Conservation (phyloP, 2,113 vertebrate species). For the Salvator merianae region DNA sequence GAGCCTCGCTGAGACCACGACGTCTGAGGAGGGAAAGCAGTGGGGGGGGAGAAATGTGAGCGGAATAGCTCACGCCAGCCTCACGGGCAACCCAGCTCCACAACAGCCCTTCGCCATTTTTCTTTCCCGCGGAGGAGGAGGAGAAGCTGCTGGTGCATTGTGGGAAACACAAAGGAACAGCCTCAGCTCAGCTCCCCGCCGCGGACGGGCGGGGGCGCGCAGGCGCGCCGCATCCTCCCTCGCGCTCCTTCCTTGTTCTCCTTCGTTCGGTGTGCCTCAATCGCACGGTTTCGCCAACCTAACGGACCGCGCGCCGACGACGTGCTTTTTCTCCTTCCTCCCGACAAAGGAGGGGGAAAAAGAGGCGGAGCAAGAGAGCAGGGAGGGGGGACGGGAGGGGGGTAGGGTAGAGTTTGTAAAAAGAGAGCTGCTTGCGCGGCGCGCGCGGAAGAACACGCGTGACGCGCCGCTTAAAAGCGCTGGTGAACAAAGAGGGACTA, state of each 20-base stretch:
- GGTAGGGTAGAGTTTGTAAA: too few species aligned
- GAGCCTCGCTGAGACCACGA: neutral
- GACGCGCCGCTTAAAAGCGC: accelerated
- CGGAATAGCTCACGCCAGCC: constrained; percentile 31
- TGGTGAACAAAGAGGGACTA: constrained; percentile 63
- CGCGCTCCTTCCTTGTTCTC: neutral
- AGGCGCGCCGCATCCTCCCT: neutral
- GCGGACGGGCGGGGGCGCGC: neutral
- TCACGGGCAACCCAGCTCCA: constrained; percentile 49
- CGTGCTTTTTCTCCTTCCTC: constrained; percentile 8
- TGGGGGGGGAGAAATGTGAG: neutral
- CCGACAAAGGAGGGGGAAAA: neutral
- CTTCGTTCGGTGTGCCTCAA: too few species aligned
- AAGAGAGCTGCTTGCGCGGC: too few species aligned
- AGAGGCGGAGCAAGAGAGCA: neutral
- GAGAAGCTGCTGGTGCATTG: constrained; percentile 76
- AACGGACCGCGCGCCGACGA: too few species aligned
- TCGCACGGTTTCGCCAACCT: too few species aligned
- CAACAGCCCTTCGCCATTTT: constrained; percentile 87
- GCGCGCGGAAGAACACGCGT: constrained; percentile 49
- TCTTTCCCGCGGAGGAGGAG: constrained; percentile 88
- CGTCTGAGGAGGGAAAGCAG: neutral
- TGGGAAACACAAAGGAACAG: constrained; percentile 76
- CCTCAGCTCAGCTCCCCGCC: neutral
- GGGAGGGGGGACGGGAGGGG: neutral